phyloP scores from a whole-genome alignment of 2,113 vertebrate species.

The Cacatua alba region DNA sequence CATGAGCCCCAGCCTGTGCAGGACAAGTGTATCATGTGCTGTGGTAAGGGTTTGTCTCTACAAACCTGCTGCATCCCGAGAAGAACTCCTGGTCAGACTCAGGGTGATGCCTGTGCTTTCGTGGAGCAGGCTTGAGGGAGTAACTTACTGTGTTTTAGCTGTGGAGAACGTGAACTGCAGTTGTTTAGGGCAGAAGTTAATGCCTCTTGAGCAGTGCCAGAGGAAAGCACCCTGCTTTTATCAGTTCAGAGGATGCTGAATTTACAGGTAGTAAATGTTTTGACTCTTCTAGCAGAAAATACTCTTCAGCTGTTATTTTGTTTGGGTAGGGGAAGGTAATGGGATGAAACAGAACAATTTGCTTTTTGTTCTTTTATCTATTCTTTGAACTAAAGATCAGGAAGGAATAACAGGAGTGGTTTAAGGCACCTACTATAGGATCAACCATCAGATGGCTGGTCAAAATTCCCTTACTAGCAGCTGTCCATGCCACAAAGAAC shows the following conservation, averaged over 20 bases:
- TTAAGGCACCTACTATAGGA: background rate
- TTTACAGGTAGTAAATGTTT: background rate
- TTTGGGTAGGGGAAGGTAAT: background rate
- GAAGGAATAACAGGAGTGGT: background rate
- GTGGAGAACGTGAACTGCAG: background rate
- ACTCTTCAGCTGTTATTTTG: background rate
- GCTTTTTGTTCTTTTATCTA: background rate
- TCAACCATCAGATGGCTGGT: background rate
- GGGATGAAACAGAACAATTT: background rate
- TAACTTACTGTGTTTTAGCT: background rate
- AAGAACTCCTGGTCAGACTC: background rate
- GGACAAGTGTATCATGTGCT: rapidly evolving
- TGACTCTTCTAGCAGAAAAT: background rate
- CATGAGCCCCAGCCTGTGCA: background rate
- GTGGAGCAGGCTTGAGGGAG: background rate
- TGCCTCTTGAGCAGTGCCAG: background rate
- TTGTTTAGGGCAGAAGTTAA: background rate
- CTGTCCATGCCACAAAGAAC: background rate
- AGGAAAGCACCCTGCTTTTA: background rate
- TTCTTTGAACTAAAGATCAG: background rate
- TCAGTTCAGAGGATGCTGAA: background rate
- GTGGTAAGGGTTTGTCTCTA: background rate
- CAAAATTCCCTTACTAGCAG: background rate
- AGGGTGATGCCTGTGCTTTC: background rate
- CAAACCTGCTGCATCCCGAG: background rate